Base-by-base conservation (phyloP, 2,113 vertebrate genomes). In the Perccottus glenii region DNA sequence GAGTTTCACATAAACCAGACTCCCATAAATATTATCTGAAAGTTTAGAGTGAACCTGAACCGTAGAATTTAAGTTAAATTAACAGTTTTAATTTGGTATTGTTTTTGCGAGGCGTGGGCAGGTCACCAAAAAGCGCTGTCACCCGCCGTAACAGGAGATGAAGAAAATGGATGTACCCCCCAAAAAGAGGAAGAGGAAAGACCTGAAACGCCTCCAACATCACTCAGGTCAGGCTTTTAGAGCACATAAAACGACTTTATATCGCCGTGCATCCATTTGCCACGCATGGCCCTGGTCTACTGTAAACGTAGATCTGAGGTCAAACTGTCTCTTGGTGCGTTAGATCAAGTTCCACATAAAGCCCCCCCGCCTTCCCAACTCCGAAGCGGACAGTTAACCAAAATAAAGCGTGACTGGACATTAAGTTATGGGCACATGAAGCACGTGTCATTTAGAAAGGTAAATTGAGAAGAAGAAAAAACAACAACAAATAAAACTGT, bases 281-380 rank as follows among this genome's bases (percentile, higher is more conserved):
- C 73, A 62, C 11, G 77, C 77, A 78, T 42, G 73, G 70, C 64
- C 58, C 66, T 47, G 84, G 69, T 83, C 73, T 67, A 27, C 73
- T 65, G 82, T 86, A 81, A 89, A 85, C 72, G 73, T 75, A 70
- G 80, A 82, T 88, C 79, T 44, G 81, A 74, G 85, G 77, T 90
- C 85, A 87, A 85, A 66, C 81, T 70, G 76, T 77, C 82, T 85
- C 76, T 65, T 63, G 14, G 78, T 78, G 74, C 80, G 81, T 84
- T 74, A 84, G 87, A 86, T 90, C 88, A 72, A 75, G 87, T 87
- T 90, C 82, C 87, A 77, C 60, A 42, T 15, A 73, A 74, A 82
- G 69, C 76, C 78, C 27, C 19, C 33, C 67, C 11, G 44, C 19
- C 71, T 80, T 71, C 85, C 75, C 56, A 70, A 77, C 81, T 84